Conservation (phyloP, 2,888 invertebrate genomes). For the Schizotus pectinicornis region DNA sequence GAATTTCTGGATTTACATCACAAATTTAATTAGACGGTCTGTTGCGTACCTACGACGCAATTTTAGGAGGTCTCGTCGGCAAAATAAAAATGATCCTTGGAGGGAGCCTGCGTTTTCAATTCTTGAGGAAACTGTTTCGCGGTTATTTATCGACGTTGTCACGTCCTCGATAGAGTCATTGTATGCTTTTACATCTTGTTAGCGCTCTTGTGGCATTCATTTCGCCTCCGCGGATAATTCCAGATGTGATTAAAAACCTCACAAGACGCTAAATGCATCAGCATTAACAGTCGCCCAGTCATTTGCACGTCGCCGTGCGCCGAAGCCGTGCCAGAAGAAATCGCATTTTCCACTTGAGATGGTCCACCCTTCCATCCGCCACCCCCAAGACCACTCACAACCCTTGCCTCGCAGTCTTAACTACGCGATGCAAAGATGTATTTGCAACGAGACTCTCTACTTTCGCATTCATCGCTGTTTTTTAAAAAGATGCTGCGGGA, state of each 20-base stretch:
- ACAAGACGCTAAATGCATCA: slow-evolving; percentile 51
- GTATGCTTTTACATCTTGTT: slow-evolving; percentile 41
- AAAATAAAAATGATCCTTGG: no score
- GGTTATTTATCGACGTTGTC: no score
- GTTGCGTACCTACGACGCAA: not conserved
- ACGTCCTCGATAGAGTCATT: not conserved
- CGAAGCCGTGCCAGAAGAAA: slow-evolving; percentile 57
- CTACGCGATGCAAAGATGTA: slow-evolving; percentile 53
- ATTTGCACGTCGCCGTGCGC: slow-evolving; percentile 41
- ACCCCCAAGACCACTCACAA: slow-evolving; percentile 58
- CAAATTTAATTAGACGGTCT: no score
- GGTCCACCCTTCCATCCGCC: slow-evolving; percentile 36
- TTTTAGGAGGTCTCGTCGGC: no score
- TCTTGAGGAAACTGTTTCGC: not conserved
- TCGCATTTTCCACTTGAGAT: slow-evolving; percentile 60
- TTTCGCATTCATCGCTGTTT: slow-evolving; percentile 18
- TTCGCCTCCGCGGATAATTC: slow-evolving; percentile 42
- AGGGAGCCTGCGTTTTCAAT: not conserved
- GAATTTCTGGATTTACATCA: no score
- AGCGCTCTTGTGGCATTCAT: slow-evolving; percentile 46
- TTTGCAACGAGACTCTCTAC: slow-evolving; percentile 42
- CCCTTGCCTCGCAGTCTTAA: slow-evolving; percentile 56
- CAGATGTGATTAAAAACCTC: slow-evolving; percentile 53
- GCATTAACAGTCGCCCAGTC: slow-evolving; percentile 24
- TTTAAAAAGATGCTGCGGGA: slow-evolving; percentile 22